phyloP scores from a whole-genome alignment of 1,140 invertebrate species.

The Drosophila bocki region DNA sequence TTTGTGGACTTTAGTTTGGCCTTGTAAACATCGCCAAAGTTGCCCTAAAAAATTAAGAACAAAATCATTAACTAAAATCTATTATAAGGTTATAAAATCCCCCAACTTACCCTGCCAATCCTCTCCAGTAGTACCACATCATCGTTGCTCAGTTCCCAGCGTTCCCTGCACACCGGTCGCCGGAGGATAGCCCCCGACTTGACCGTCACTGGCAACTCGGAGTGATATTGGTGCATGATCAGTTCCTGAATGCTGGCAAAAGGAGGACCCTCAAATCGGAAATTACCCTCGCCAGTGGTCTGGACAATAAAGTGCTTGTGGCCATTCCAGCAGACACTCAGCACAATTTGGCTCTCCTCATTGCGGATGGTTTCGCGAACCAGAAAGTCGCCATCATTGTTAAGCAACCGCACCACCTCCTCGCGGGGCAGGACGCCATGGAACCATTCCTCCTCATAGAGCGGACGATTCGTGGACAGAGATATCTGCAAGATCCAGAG shows the following conservation, averaged over 20 bases:
- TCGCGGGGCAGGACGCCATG: slow-evolving; percentile 98
- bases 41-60: slow-evolving; percentile 89
- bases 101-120: slow-evolving; percentile 93
- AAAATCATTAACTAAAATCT: neutral
- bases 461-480: slow-evolving; percentile 86
- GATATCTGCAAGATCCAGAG: slow-evolving; percentile 70
- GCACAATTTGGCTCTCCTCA: slow-evolving; percentile 95
- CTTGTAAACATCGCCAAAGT: slow-evolving; percentile 98
- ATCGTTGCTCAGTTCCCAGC: slow-evolving; percentile 98
- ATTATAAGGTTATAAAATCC: too few relatives aligned
- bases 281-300: slow-evolving; percentile 96
- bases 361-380: slow-evolving; percentile 97
- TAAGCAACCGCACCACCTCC: slow-evolving; percentile 96
- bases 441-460: slow-evolving; percentile 98
- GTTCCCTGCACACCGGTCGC: slow-evolving; percentile 94
- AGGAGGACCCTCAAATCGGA: slow-evolving; percentile 96
- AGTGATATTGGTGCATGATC: slow-evolving; percentile 94
- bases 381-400: slow-evolving; percentile 96
- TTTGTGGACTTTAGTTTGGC: slow-evolving; percentile 93
- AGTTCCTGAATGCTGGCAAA: slow-evolving; percentile 97
- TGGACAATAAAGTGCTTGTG: slow-evolving; percentile 99
- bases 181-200: slow-evolving; percentile 95
- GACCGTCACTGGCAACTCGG: slow-evolving; percentile 94
- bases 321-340: slow-evolving; percentile 97
- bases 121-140: slow-evolving; percentile 96